Percentiles rank a stretch among this genome's conserved stretches.
Conservation (phyloP, 2,888 invertebrate genomes). For the Agriopis aurantiaria region DNA sequence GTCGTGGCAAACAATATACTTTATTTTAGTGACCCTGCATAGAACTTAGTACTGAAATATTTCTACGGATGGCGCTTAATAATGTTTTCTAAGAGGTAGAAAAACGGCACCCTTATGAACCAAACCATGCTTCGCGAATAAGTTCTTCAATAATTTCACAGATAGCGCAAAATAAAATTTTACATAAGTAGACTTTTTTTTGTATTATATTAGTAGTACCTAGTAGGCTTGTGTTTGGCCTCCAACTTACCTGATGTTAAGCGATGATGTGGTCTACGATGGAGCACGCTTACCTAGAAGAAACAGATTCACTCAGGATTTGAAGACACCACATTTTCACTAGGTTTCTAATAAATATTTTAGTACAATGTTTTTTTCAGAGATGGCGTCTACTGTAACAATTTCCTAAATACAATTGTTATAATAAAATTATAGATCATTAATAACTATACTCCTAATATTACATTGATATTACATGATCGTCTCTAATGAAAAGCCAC, state of each 20-base stretch:
- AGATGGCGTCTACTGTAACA: not conserved
- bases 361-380: not conserved
- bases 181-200: not conserved
- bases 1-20: not conserved
- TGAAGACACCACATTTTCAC: too few species aligned
- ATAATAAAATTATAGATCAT: too few species aligned
- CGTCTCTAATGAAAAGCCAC: constrained; percentile 4
- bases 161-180: constrained; percentile 1
- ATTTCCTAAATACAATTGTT: not conserved
- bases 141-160: not conserved
- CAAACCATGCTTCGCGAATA: not conserved
- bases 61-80: constrained; percentile 4
- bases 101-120: too few species aligned
- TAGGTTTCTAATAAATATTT: not conserved
- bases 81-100: not conserved
- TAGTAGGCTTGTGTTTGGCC: too few species aligned
- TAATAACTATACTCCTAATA: not conserved
- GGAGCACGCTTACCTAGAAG: too few species aligned
- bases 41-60: not conserved
- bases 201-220: not conserved
- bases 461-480: not conserved
- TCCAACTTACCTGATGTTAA: too few species aligned
- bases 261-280: too few species aligned
- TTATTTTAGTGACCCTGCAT: not conserved
- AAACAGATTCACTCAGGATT: not conserved